Percentiles rank a stretch among this genome's conserved stretches.
Evolutionary conservation across 2,888 invertebrate species (phyloP).

Genomic region (Phyllotreta cruciferae): DNA sequence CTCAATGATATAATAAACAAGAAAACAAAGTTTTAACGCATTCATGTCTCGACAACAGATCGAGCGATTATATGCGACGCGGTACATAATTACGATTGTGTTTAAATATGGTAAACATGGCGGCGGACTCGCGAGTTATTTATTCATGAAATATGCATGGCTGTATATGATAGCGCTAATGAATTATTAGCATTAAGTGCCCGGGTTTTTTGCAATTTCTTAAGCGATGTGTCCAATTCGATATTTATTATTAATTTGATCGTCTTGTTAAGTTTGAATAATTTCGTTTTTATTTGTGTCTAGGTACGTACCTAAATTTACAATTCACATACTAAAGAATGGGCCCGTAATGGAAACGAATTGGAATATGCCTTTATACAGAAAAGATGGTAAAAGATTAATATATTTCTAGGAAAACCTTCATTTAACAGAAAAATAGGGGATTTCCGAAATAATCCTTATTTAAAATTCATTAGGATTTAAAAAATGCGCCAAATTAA

Average conservation of each 20-base stretch:
- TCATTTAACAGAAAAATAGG: too few species aligned
- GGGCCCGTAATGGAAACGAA: too few species aligned
- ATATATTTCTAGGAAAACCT: too few species aligned
- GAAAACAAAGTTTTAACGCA: constrained; percentile 5
- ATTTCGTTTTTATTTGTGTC: too few species aligned
- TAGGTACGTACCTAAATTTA: too few species aligned
- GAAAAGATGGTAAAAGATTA: too few species aligned
- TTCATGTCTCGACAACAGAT: constrained; percentile 16
- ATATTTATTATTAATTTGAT: constrained; percentile 16
- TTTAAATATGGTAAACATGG: constrained; percentile 19
- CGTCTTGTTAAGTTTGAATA: background rate
- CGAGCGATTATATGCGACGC: constrained; percentile 10
- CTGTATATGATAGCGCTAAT: constrained; percentile 11
- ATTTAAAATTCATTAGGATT: too few species aligned
- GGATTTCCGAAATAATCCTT: too few species aligned
- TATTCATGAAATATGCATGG: constrained; percentile 18
- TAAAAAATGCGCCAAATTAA: too few species aligned
- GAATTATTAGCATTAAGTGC: constrained; percentile 15
- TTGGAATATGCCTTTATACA: too few species aligned
- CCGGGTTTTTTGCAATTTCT: background rate
- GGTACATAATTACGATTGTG: constrained; percentile 12
- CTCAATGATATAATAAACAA: background rate
- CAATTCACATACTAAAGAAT: too few species aligned
- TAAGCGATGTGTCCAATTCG: background rate
- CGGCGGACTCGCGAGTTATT: constrained; percentile 5